Evolutionary conservation across 2,113 vertebrate genomes (phyloP), one percentile per base, ranked within the genome.

Genomic region (Callorhinus ursinus): DNA sequence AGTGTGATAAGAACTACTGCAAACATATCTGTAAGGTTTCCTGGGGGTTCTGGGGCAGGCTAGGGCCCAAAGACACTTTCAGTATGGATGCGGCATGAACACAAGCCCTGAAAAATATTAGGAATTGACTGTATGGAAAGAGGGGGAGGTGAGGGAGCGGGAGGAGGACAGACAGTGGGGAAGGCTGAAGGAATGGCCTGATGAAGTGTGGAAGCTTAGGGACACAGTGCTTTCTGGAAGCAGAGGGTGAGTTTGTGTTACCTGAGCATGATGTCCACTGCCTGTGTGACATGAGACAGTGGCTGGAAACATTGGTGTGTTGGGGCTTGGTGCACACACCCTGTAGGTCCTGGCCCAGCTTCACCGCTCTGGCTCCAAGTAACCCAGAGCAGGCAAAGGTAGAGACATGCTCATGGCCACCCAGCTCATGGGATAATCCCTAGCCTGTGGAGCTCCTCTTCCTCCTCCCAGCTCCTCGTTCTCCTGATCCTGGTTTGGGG

Each of bases 391-490:
- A 8, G 14, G 36, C 69, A 57, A 31, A 80, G 71, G 5, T 19
- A 15, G 28, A n/a, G 65, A 74, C 46, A 49, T 5, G 4, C 24
- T 21, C 65, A 14, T 1, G 0, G 3, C 12, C 59, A 12, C 22
- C 28, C 11, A 39, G n/a, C n/a, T 51, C 7, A 0, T 8, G 15
- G 21, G n/a, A 13, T 2, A 16, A 4, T 36, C 61, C 31, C 57
- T 33, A n/a, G 14, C 1, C 21, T 7, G 0, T 33, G 21, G 31
- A 28, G 79, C 3, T 3, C 26, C 15, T 63, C 59, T 36, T 14
- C 12, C 11, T 2, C 12, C 33, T 33, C 24, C 1, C n/a, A 46
- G 6, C 0, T 28, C 22, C 19, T 26, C 19, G 16, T 4, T 1
- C 76, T 81, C 24, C 15, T 12, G 11, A 11, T 6, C 39, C 79